A percentile compares a stretch with the other conserved stretches of the same genome.
phyloP scores from a whole-genome alignment of 2,797 vertebrate species.

The Coregonus ussuriensis region DNA sequence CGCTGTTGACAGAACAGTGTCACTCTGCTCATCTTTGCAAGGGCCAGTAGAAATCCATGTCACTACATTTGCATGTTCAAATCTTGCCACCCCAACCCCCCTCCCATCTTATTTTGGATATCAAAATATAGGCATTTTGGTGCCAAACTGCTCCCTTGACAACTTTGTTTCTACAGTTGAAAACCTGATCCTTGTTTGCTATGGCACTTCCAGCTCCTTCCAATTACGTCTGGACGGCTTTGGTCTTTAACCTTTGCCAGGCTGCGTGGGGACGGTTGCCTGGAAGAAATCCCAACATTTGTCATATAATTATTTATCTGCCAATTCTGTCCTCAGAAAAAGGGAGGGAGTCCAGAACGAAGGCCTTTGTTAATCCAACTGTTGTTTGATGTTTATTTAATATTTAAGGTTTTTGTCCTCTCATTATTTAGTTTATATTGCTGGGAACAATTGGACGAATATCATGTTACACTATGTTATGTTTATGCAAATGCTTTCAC shows the following conservation, averaged over 20 bases:
- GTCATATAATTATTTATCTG: conserved; percentile 66
- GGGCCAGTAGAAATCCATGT: conserved; percentile 13
- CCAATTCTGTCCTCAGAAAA: conserved; percentile 51
- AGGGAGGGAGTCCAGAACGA: conserved; percentile 42
- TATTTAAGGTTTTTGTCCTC: conserved; percentile 22
- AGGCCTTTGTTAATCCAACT: conserved; percentile 41
- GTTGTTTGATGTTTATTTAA: conserved; percentile 47
- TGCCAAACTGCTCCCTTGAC: conserved; percentile 9
- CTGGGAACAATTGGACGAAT: background rate
- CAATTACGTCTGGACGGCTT: conserved; percentile 24
- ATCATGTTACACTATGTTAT: background rate
- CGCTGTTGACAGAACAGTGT: background rate
- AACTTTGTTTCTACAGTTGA: conserved; percentile 20
- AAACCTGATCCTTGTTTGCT: conserved; percentile 32
- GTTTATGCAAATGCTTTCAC: background rate
- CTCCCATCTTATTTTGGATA: background rate
- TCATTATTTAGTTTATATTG: background rate
- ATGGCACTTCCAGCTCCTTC: conserved; percentile 27
- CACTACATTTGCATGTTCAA: conserved; percentile 10
- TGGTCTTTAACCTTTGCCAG: conserved; percentile 31
- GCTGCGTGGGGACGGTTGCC: conserved; percentile 29
- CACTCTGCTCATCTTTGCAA: conserved; percentile 5
- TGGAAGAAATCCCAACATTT: conserved; percentile 62
- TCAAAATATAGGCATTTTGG: conserved; percentile 9
- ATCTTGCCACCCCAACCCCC: background rate